Evolutionary conservation across 1,140 invertebrate genomes (phyloP).

Genomic region (Idris sp.): DNA sequence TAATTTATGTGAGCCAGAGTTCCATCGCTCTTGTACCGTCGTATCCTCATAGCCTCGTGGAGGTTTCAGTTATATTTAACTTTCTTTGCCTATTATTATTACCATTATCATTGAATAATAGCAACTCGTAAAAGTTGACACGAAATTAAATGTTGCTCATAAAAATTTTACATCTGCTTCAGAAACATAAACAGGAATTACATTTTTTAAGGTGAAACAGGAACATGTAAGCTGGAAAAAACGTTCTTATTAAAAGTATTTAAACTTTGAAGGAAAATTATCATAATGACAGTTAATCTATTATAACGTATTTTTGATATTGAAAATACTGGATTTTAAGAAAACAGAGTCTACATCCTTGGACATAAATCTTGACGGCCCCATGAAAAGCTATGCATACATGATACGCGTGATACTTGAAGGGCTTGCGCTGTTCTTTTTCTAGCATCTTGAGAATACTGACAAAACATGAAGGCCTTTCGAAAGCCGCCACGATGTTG

Average conservation of each 20-base stretch:
- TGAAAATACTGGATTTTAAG: constrained; percentile 12
- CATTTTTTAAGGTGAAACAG: no score
- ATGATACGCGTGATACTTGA: constrained; percentile 59
- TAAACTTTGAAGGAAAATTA: no score
- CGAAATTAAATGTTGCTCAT: no score
- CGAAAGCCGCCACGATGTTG: constrained; percentile 62
- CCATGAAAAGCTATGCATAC: constrained; percentile 59
- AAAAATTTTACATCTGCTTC: no score
- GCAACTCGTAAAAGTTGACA: no score
- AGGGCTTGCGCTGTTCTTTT: constrained; percentile 57
- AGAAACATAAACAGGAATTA: no score
- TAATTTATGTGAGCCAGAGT: constrained; percentile 75
- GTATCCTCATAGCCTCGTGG: constrained; percentile 48
- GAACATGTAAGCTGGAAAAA: no score
- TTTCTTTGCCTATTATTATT: constrained; percentile 46
- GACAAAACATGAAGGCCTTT: constrained; percentile 71
- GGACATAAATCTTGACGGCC: constrained; percentile 56
- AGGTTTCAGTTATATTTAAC: constrained; percentile 56
- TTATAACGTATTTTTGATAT: constrained; percentile 16
- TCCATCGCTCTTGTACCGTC: constrained; percentile 68
- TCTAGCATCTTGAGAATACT: constrained; percentile 63
- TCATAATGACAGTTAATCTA: no score
- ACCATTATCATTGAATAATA: constrained; percentile 54
- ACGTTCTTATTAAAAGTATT: no score
- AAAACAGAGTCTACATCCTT: constrained; percentile 20